phyloP scores from a whole-genome alignment of 2,113 vertebrate genomes.

The Brienomyrus longianalis region DNA sequence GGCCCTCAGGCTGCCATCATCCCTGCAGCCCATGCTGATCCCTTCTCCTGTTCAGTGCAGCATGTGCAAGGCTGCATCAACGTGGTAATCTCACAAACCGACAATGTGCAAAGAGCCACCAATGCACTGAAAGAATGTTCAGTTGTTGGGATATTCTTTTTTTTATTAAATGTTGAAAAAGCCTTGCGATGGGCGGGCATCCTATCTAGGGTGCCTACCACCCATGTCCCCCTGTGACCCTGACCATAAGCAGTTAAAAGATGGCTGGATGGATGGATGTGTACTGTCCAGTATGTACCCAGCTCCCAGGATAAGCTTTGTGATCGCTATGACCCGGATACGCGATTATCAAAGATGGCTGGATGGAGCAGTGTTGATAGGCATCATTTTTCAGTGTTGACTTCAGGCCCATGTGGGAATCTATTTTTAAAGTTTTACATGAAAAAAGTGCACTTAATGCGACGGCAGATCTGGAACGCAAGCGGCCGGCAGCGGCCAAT shows the following conservation, averaged over 20 bases:
- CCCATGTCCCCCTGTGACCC: background rate
- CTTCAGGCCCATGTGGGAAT: background rate
- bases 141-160: background rate
- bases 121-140: background rate
- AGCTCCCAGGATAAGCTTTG: background rate
- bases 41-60: background rate
- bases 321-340: background rate
- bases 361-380: background rate
- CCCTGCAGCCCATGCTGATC: background rate
- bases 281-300: background rate
- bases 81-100: background rate
- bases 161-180: background rate
- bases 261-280: background rate
- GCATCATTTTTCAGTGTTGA: background rate
- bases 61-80: background rate
- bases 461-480: background rate
- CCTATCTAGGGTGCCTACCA: background rate
- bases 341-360: background rate
- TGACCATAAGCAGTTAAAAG: background rate
- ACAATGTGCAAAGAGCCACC: background rate
- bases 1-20: background rate
- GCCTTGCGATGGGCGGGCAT: background rate
- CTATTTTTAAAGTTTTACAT: conserved; percentile 3
- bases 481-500: background rate
- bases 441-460: background rate